phyloP scores from a whole-genome alignment of 2,797 vertebrate species.

The Poecilia gillii region DNA sequence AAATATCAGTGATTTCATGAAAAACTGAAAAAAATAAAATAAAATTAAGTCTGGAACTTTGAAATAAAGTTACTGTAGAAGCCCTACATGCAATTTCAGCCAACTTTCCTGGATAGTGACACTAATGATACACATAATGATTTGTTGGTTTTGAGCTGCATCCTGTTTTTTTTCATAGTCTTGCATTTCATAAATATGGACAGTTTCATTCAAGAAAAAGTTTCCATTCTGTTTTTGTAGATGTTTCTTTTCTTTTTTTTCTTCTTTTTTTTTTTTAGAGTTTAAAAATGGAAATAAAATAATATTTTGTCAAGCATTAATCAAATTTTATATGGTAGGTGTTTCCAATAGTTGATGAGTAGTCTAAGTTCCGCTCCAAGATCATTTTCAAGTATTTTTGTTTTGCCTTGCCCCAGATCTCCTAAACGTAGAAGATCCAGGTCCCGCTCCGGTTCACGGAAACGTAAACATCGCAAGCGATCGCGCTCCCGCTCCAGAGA shows the following conservation, averaged over 20 bases:
- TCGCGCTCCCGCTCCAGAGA: slow-evolving; percentile 95
- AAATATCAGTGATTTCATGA: not conserved
- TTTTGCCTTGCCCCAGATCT: slow-evolving; percentile 81
- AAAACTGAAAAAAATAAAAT: too few species aligned
- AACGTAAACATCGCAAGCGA: slow-evolving; percentile 95
- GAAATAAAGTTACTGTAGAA: not conserved
- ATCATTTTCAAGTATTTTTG: not conserved
- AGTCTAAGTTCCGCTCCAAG: not conserved
- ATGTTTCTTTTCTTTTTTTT: not conserved
- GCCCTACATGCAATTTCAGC: not conserved
- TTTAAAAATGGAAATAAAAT: not conserved
- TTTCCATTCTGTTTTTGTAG: not conserved
- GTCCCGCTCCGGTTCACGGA: slow-evolving; percentile 95
- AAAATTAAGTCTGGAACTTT: not conserved
- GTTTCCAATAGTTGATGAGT: not conserved
- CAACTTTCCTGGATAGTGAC: not conserved
- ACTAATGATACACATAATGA: not conserved
- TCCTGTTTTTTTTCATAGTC: not conserved
- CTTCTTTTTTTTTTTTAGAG: not conserved
- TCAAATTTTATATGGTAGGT: not conserved
- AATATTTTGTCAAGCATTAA: not conserved
- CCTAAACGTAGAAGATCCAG: slow-evolving; percentile 94
- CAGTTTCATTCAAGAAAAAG: not conserved
- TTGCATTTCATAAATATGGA: not conserved
- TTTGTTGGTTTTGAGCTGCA: not conserved